Evolutionary conservation across 2,888 invertebrate genomes (phyloP).

Genomic region (Deilephila porcellus): DNA sequence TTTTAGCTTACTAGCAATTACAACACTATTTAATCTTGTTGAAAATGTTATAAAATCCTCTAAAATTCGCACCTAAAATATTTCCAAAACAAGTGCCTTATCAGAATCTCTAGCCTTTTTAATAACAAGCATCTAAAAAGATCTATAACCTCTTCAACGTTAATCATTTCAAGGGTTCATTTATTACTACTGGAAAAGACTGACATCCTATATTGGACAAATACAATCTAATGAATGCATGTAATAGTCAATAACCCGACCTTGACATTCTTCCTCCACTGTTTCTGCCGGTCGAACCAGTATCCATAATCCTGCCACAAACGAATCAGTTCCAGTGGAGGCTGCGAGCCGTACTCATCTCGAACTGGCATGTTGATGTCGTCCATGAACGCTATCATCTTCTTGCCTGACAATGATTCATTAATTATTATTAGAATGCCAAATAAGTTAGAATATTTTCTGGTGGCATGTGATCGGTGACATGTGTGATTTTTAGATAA

Average conservation of each 20-base stretch:
- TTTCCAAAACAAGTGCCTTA: too few species aligned
- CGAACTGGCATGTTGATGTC: constrained; percentile 97
- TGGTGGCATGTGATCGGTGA: not conserved
- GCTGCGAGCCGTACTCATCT: constrained; percentile 94
- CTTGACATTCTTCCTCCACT: constrained; percentile 90
- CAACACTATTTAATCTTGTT: too few species aligned
- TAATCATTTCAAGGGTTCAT: not conserved
- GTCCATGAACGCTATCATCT: constrained; percentile 94
- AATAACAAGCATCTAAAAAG: too few species aligned
- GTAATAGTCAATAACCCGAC: constrained; percentile 58
- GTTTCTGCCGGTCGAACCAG: constrained; percentile 94
- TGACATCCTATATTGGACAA: too few species aligned
- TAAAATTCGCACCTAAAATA: too few species aligned
- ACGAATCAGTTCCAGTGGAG: constrained; percentile 92
- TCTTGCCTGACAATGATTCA: constrained; percentile 81
- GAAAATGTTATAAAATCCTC: too few species aligned
- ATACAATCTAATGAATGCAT: too few species aligned
- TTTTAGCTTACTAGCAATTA: too few species aligned
- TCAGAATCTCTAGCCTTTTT: too few species aligned
- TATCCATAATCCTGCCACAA: constrained; percentile 96
- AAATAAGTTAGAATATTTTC: too few species aligned
- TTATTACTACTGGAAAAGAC: too few species aligned
- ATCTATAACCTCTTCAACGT: not conserved
- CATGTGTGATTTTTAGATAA: too few species aligned
- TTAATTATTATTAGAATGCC: not conserved